phyloP scores from a whole-genome alignment of 92 coral and sea anemone genomes.

The Parazoanthus darwini region DNA sequence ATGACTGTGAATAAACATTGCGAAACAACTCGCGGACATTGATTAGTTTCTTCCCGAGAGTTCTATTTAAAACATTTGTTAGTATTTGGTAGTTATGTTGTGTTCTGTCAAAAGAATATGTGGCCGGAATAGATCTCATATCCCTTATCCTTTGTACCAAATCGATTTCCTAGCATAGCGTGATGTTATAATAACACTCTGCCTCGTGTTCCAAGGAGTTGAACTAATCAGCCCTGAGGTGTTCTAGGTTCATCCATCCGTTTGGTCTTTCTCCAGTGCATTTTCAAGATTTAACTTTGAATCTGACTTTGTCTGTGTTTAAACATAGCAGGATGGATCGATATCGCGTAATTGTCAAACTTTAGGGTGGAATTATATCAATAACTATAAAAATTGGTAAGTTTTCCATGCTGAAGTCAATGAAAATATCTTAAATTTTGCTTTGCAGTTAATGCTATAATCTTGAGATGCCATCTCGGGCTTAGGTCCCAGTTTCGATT shows the following conservation, averaged over 20 bases:
- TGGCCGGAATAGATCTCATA: neutral
- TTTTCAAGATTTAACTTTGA: too few relatives aligned
- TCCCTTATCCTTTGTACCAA: too few relatives aligned
- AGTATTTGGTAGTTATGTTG: neutral
- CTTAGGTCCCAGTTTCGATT: neutral
- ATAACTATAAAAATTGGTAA: neutral
- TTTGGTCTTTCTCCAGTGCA: neutral
- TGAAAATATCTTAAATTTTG: too few relatives aligned
- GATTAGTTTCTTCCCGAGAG: neutral
- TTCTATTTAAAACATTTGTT: neutral
- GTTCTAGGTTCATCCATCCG: neutral
- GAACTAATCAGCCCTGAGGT: neutral
- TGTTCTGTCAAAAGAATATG: neutral
- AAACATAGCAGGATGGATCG: neutral
- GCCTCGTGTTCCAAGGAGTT: neutral
- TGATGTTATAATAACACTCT: neutral
- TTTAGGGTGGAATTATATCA: neutral
- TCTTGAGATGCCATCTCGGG: neutral
- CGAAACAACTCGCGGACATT: neutral
- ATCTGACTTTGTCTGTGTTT: neutral
- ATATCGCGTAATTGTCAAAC: neutral
- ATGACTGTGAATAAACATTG: too few relatives aligned
- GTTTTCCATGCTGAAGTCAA: too few relatives aligned
- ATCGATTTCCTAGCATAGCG: neutral
- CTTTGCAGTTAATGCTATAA: neutral